Conservation (phyloP, 2,113 vertebrate species). For the Anseranas semipalmata region DNA sequence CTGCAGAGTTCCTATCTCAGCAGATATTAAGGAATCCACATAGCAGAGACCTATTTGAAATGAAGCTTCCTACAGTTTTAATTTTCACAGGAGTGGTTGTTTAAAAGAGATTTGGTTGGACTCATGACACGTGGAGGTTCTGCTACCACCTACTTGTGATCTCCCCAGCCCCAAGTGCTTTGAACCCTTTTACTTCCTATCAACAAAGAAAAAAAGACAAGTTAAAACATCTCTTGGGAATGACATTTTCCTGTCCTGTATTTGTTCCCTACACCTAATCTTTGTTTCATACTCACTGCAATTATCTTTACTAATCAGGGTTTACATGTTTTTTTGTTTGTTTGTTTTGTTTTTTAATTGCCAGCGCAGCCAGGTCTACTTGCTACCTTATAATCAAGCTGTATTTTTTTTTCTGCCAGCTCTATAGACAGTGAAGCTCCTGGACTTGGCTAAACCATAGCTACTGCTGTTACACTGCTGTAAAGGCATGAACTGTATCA, state of each 20-base stretch:
- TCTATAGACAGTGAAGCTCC: not conserved
- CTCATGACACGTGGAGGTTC: not conserved
- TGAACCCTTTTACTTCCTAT: not conserved
- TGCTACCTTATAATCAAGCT: not conserved
- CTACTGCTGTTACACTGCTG: conserved; percentile 23
- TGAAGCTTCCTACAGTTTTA: not conserved
- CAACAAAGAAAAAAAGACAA: not conserved
- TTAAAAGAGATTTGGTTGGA: not conserved
- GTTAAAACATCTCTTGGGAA: not conserved
- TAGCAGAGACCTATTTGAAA: not conserved
- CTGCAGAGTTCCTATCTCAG: not conserved
- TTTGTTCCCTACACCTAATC: not conserved
- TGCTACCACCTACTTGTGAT: not conserved
- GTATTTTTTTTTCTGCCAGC: not conserved
- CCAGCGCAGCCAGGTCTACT: not conserved
- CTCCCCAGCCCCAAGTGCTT: not conserved
- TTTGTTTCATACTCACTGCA: not conserved
- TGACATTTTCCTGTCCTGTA: not conserved
- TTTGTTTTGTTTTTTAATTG: not conserved
- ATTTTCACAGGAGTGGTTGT: not conserved
- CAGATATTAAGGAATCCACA: not conserved
- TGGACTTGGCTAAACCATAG: not conserved
- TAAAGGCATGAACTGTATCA: conserved; percentile 49
- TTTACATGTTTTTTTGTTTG: not conserved
- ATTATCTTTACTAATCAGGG: not conserved